Evolutionary conservation across 37 sponge, comb jelly and placozoan species (phyloP).

Genomic region (Amphimedon queenslandica): DNA sequence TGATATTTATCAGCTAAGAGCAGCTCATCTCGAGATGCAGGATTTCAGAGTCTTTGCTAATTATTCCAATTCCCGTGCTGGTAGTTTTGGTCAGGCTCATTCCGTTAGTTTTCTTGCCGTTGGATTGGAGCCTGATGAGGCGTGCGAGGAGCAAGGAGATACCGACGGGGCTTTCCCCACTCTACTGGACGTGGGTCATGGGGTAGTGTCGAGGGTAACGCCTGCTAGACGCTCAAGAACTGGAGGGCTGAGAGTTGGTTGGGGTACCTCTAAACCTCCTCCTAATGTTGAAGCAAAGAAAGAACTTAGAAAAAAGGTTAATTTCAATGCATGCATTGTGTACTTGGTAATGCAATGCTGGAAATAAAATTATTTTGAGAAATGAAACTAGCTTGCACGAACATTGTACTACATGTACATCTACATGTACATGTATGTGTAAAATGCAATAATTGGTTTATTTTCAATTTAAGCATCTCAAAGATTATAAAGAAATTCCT

Average conservation of each 20-base stretch:
- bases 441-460: no score
- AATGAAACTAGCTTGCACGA: no score
- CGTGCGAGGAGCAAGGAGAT: not conserved
- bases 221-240: not conserved
- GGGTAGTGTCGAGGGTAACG: not conserved
- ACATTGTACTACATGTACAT: no score
- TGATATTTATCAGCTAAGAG: constrained; percentile 50
- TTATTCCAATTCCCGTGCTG: constrained; percentile 6
- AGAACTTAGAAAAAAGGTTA: not conserved
- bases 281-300: not conserved
- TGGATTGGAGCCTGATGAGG: not conserved
- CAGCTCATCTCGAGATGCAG: constrained; percentile 65
- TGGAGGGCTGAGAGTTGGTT: not conserved
- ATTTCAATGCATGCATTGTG: no score
- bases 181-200: constrained; percentile 9
- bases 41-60: constrained; percentile 23
- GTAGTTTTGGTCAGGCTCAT: constrained; percentile 36
- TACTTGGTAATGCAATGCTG: no score
- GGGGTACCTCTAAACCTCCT: not conserved
- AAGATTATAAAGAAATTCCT: no score
- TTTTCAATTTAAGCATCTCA: no score
- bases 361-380: not conserved
- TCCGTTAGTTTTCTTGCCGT: constrained; percentile 15
- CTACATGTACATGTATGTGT: no score
- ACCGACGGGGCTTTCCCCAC: not conserved